Evolutionary conservation across 2,797 vertebrate genomes (phyloP), one percentile per base, ranked within the genome.

Genomic region (Helostoma temminkii): DNA sequence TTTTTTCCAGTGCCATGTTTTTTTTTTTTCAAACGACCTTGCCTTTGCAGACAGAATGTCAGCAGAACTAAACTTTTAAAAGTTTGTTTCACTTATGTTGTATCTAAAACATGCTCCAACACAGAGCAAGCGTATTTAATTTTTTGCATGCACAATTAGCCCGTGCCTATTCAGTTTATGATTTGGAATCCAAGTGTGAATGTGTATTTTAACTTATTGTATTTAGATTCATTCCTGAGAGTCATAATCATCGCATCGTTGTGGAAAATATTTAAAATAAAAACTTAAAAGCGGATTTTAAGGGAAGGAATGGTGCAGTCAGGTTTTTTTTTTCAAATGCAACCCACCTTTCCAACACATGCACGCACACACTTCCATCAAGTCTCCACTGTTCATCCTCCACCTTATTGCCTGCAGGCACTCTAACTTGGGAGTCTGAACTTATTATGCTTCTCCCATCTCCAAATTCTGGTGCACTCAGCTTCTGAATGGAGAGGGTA

Each of bases 341-440:
- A 74, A 54, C 45, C 46, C 37, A 47, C 50, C 55, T 75, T 76
- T 80, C 34, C 0, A 71, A 66, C 58, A 70, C 63, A 63, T 53
- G 34, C 78, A 74, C 71, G 22, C 61, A 73, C 69, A 37, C 42
- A 62, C 76, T 74, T 70, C 74, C 76, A 81, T 83, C 80, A 85
- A 52, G 58, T 73, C 77, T 76, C 81, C 77, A 61, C 77, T 71
- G 74, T 68, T 89, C 83, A 71, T 82, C 83, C 79, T 82, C 78
- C 64, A 79, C 74, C 82, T 86, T 82, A 78, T 76, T 74, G 78
- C 89, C 86, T 80, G 39, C 73, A 79, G 87, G 88, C 84, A 64
- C 81, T 90, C 81, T 81, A 78, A 89, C 76, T 87, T 59, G 60
- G 53, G 82, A 86, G 78, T 87, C 78, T 82, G 84, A 85, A 84